A percentile compares a stretch with the other conserved stretches of the same genome.
phyloP scores from a whole-genome alignment of 2,797 vertebrate genomes.

The Sorex maritimensis region DNA sequence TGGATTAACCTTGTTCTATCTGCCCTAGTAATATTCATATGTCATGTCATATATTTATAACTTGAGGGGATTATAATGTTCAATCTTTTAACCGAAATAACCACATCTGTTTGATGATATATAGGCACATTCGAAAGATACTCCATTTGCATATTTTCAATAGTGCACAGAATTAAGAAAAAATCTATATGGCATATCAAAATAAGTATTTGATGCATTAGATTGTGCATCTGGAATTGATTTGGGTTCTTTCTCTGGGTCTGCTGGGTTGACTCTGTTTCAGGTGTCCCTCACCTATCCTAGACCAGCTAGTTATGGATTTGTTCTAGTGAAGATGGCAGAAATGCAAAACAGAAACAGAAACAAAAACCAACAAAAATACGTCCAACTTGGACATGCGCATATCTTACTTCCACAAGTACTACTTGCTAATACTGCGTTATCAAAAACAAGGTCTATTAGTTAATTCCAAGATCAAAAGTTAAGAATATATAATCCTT shows the following conservation, averaged over 20 bases:
- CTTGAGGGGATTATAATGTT: not conserved
- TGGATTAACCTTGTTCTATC: too few relatives aligned
- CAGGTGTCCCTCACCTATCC: not conserved
- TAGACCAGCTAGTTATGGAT: not conserved
- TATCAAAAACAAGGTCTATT: not conserved
- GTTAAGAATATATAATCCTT: too few relatives aligned
- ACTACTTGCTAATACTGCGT: not conserved
- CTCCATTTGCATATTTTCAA: not conserved
- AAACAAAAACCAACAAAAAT: not conserved
- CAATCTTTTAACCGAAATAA: conserved; percentile 36
- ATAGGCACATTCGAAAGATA: not conserved
- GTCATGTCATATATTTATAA: not conserved
- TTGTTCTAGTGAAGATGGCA: not conserved
- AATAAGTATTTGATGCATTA: not conserved
- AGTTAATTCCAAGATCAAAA: too few relatives aligned
- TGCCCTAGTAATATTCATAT: too few relatives aligned
- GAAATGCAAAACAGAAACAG: not conserved
- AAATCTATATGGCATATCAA: not conserved
- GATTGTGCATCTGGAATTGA: not conserved
- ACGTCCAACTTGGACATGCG: accelerated
- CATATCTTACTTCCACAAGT: not conserved
- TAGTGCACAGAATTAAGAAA: not conserved
- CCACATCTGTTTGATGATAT: conserved; percentile 2
- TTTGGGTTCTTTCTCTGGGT: not conserved
- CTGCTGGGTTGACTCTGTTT: not conserved